These are phyloP conservation scores for Pseudococcus longispinus DNA, from an alignment of 2,888 invertebrate species.

Conservation along the genomic window DNA sequence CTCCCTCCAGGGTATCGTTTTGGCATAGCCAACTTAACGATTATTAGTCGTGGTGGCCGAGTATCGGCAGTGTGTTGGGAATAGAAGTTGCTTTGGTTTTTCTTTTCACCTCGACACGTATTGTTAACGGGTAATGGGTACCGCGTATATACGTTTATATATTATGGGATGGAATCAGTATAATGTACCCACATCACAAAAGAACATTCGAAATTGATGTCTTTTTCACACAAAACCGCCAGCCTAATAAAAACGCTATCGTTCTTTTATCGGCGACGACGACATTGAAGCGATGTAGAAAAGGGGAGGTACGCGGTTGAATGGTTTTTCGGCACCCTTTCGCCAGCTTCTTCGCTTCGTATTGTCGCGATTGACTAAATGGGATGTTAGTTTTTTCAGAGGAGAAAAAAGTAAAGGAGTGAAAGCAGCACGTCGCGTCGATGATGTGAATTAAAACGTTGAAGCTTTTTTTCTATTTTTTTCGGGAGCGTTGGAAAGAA, in stretches of 20 bases:
- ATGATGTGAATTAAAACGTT: background rate
- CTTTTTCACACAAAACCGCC: background rate
- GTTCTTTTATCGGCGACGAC: background rate
- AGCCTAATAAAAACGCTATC: slow-evolving; percentile 4
- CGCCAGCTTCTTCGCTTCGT: background rate
- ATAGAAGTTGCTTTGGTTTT: too few relatives aligned
- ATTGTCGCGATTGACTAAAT: background rate
- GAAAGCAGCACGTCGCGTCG: background rate
- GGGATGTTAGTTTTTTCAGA: background rate
- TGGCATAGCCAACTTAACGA: too few relatives aligned
- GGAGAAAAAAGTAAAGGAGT: background rate
- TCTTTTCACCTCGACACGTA: too few relatives aligned
- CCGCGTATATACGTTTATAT: too few relatives aligned
- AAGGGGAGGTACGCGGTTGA: background rate
- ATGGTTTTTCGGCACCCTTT: background rate
- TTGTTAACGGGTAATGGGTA: too few relatives aligned
- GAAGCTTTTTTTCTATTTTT: background rate
- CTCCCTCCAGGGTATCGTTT: too few relatives aligned
- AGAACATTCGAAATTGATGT: background rate
- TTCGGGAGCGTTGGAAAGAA: background rate
- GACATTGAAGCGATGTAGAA: background rate
- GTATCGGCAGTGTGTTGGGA: too few relatives aligned
- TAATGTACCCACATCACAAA: background rate
- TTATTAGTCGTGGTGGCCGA: too few relatives aligned
- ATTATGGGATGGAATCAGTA: too few relatives aligned